Conservation (phyloP, 2,888 invertebrate genomes). For the Ceraclea dissimilis region DNA sequence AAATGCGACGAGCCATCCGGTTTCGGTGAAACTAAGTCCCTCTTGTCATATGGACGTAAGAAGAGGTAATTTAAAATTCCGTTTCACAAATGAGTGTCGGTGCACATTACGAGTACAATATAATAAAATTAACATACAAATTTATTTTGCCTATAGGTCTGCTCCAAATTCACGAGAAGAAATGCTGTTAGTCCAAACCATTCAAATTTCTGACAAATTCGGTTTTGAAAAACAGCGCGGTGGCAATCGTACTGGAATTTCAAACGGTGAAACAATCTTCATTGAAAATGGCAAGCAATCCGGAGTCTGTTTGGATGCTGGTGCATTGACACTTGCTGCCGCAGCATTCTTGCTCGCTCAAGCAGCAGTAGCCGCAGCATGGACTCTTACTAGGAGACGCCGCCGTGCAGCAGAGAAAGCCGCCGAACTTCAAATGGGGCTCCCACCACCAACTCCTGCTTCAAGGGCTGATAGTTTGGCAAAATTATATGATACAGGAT, state of each 20-base stretch:
- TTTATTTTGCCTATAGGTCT: conserved; percentile 11
- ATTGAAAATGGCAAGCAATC: conserved; percentile 51
- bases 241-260: conserved; percentile 46
- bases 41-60: conserved; percentile 76
- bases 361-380: conserved; percentile 77
- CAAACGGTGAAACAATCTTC: conserved; percentile 65
- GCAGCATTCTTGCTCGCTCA: conserved; percentile 81
- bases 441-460: conserved; percentile 39
- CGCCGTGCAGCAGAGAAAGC: conserved; percentile 61
- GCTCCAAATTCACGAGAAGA: conserved; percentile 51
- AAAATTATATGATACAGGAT: conserved; percentile 83
- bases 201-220: conserved; percentile 89
- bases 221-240: conserved; percentile 69
- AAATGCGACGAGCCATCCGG: conserved; percentile 80
- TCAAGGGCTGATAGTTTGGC: conserved; percentile 68
- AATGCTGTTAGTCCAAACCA: conserved; percentile 80
- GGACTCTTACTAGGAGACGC: conserved; percentile 84
- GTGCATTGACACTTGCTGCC: conserved; percentile 77
- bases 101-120: conserved; percentile 1
- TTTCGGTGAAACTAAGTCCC: conserved; percentile 77
- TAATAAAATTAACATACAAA: neutral
- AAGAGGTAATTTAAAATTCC: conserved; percentile 51
- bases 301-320: conserved; percentile 65
- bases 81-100: too few relatives aligned
- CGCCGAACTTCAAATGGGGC: conserved; percentile 57